Evolutionary conservation across 1,140 invertebrate genomes (phyloP).

Genomic region (Elymnias hypermnestra): DNA sequence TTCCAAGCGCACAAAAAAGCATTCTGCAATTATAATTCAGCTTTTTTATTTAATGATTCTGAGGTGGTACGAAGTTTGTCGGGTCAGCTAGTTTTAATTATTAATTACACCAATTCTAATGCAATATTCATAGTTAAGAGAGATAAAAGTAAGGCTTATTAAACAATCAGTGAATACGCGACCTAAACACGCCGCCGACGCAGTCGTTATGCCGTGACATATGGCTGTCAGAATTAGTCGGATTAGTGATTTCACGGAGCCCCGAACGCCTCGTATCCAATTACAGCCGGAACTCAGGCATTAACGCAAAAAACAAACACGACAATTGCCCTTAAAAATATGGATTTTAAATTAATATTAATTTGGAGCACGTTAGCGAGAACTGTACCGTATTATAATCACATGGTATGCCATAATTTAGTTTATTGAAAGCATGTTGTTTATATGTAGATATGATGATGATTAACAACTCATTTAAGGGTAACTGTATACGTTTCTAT

Average conservation of each 20-base stretch:
- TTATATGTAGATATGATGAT: no score
- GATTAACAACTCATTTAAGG: no score
- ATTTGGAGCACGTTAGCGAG: constrained; percentile 28
- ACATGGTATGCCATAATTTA: no score
- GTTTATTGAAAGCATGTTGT: no score
- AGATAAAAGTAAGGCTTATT: no score
- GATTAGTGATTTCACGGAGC: constrained; percentile 73
- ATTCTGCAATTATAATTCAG: no score
- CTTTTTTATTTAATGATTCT: no score
- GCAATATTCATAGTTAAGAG: no score
- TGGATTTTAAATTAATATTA: constrained; percentile 47
- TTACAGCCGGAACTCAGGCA: constrained; percentile 64
- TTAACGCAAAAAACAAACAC: constrained; percentile 63
- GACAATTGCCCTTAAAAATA: constrained; percentile 48
- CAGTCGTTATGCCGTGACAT: constrained; percentile 67
- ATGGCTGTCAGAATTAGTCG: constrained; percentile 74
- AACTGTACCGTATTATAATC: background rate
- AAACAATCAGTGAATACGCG: constrained; percentile 14
- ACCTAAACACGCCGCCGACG: constrained; percentile 31
- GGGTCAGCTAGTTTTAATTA: background rate
- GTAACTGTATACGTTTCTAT: no score
- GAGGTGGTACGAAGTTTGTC: no score
- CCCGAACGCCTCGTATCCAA: constrained; percentile 58
- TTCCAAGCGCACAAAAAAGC: no score
- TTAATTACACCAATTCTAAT: no score